Evolutionary conservation across 2,113 vertebrate species (phyloP).

Genomic region (Cavia aperea): DNA sequence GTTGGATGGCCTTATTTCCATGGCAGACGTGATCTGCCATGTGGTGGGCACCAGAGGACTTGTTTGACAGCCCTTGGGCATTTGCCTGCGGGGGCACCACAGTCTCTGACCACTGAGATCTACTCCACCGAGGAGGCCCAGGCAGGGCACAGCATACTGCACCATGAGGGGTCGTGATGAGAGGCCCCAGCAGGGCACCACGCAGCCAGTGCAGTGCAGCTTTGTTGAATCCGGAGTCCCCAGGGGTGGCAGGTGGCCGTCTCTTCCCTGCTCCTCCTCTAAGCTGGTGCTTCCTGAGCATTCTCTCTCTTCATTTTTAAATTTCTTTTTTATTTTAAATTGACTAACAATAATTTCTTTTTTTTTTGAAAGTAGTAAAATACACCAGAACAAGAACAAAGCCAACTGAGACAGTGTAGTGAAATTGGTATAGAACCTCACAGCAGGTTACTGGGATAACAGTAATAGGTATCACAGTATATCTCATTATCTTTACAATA

Average conservation of each 20-base stretch:
- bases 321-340: neutral
- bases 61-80: neutral
- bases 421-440: no score
- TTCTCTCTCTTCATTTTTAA: neutral
- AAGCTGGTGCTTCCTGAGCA: neutral
- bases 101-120: neutral
- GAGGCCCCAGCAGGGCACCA: neutral
- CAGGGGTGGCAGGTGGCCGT: neutral
- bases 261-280: neutral
- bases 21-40: neutral
- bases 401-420: no score
- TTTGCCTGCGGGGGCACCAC: neutral
- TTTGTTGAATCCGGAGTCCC: neutral
- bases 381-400: no score
- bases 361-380: no score
- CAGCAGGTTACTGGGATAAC: no score
- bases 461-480: no score
- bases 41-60: neutral
- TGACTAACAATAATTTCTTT: neutral
- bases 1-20: neutral
- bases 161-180: neutral
- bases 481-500: no score
- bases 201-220: neutral
- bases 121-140: neutral
- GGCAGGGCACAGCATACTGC: neutral